phyloP scores from a whole-genome alignment of 2,888 invertebrate species.

The Melinaea menophilus region DNA sequence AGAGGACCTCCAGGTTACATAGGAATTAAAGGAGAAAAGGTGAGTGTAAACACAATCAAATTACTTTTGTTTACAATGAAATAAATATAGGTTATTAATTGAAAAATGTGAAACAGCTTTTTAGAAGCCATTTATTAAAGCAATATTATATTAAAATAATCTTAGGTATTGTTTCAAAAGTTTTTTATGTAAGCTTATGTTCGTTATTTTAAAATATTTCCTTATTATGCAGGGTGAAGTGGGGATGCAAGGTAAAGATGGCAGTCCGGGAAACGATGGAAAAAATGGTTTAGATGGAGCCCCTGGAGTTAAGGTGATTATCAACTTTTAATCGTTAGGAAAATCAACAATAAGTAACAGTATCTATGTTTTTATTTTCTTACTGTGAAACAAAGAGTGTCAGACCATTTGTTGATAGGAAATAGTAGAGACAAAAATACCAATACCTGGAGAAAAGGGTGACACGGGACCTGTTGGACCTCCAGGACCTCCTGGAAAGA shows the following conservation, averaged over 20 bases:
- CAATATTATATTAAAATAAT: too few species aligned
- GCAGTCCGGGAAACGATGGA: conserved; percentile 60
- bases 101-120: too few species aligned
- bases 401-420: conserved; percentile 53
- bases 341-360: neutral
- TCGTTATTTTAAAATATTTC: too few species aligned
- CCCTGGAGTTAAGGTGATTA: conserved; percentile 68
- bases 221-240: conserved; percentile 71
- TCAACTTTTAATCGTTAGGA: neutral
- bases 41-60: neutral
- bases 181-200: too few species aligned
- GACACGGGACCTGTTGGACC: conserved; percentile 49
- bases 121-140: too few species aligned
- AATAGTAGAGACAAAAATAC: conserved; percentile 46
- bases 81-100: too few species aligned
- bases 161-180: conserved; percentile 1
- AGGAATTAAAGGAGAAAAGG: conserved; percentile 50
- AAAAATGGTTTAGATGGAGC: conserved; percentile 82
- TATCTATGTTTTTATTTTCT: neutral
- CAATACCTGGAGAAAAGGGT: conserved; percentile 50
- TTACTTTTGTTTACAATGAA: too few species aligned
- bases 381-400: conserved; percentile 35
- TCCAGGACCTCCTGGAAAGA: conserved; percentile 76
- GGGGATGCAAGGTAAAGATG: conserved; percentile 83
- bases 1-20: conserved; percentile 76